Percentiles rank a stretch among this genome's conserved stretches.
These are phyloP conservation scores for Parnassius mnemosyne DNA, from an alignment of 2,888 invertebrate genomes.

Conservation along the genomic window DNA sequence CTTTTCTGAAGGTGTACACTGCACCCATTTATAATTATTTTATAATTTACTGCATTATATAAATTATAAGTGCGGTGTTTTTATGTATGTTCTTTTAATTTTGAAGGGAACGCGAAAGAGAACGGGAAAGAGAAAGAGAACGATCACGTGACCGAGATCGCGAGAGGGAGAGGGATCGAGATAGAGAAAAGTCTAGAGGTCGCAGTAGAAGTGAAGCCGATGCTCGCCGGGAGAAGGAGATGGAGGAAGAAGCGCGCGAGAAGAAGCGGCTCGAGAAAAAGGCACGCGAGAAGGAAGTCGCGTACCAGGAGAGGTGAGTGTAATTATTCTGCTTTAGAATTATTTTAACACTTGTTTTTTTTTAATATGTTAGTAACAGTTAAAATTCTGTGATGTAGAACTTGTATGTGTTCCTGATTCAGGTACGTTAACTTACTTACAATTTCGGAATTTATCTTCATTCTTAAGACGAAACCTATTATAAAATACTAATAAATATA, in stretches of 20 bases:
- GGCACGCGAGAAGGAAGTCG: conserved; percentile 96
- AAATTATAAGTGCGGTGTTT: background rate
- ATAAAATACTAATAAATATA: no score
- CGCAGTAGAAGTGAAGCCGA: conserved; percentile 82
- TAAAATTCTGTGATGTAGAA: no score
- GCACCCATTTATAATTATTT: no score
- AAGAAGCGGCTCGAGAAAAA: conserved; percentile 94
- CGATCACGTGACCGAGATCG: conserved; percentile 53
- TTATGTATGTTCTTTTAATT: conserved; percentile 24
- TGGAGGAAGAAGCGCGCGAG: conserved; percentile 96
- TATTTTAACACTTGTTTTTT: no score
- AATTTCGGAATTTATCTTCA: no score
- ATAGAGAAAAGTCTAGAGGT: conserved; percentile 65
- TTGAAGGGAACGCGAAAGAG: conserved; percentile 57
- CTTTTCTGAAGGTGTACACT: no score
- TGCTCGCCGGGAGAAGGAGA: conserved; percentile 87
- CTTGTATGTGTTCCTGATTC: no score
- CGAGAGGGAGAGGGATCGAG: conserved; percentile 62
- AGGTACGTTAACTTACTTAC: no score
- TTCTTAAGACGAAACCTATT: no score
- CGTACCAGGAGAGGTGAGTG: conserved; percentile 91
- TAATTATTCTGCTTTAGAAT: background rate
- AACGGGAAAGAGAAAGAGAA: conserved; percentile 58
- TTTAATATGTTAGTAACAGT: no score
- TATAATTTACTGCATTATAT: background rate